Evolutionary conservation across 1,140 invertebrate species (phyloP).

Genomic region (Saccostrea echinata): DNA sequence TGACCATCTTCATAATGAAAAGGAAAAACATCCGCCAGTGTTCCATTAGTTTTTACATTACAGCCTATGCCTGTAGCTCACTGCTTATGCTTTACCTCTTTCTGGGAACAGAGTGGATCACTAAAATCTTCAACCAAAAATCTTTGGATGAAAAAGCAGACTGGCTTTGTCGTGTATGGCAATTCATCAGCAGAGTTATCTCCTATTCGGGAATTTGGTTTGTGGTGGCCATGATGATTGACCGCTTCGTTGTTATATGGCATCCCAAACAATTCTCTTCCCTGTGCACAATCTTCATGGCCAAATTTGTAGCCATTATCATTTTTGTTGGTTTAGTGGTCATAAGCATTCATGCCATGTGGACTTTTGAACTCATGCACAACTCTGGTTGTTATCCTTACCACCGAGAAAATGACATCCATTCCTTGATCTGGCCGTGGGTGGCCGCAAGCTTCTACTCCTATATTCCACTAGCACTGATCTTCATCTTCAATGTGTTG

Average conservation of each 20-base stretch:
- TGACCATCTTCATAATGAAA: conserved; percentile 71
- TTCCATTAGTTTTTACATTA: conserved; percentile 76
- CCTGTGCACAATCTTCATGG: conserved; percentile 73
- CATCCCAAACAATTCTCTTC: conserved; percentile 63
- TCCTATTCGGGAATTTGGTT: conserved; percentile 75
- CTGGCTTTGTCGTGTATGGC: conserved; percentile 75
- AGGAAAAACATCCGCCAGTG: conserved; percentile 67
- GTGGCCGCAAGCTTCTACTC: conserved; percentile 72
- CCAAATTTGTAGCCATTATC: conserved; percentile 69
- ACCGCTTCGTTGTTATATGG: conserved; percentile 74
- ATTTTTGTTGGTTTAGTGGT: conserved; percentile 73
- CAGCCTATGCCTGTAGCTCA: conserved; percentile 72
- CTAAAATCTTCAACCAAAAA: conserved; percentile 63
- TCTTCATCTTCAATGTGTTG: conserved; percentile 68
- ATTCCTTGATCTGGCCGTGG: conserved; percentile 75
- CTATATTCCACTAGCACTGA: conserved; percentile 71
- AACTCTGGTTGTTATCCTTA: conserved; percentile 69
- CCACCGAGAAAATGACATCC: conserved; percentile 66
- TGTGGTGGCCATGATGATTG: conserved; percentile 73
- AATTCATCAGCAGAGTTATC: conserved; percentile 72
- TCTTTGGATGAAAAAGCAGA: conserved; percentile 62
- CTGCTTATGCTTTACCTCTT: conserved; percentile 70
- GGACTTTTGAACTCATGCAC: conserved; percentile 71
- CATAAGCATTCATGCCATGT: conserved; percentile 76
- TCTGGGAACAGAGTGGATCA: conserved; percentile 69